Conservation (phyloP, 2,797 vertebrate genomes). For the Micropoecilia bifurca region DNA sequence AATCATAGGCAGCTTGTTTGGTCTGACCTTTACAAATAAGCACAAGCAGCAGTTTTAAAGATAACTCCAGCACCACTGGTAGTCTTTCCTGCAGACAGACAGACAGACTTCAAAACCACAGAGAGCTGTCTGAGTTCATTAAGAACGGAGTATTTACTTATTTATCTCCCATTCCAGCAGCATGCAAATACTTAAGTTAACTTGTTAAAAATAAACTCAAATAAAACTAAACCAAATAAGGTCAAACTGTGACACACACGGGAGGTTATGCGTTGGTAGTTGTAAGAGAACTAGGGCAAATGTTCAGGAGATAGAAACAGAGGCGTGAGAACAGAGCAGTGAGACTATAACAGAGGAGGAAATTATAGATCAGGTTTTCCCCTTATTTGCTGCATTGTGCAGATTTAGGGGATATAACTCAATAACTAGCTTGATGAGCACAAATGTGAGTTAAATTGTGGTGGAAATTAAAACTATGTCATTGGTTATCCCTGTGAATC, state of each 20-base stretch:
- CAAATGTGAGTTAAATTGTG: not conserved
- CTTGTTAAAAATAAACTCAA: not conserved
- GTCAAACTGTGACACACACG: not conserved
- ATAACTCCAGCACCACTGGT: not conserved
- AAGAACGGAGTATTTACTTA: not conserved
- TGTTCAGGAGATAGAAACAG: not conserved
- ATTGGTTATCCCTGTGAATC: not conserved
- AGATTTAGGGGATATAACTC: not conserved
- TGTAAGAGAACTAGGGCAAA: not conserved
- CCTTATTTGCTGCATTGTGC: not conserved
- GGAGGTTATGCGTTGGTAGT: not conserved
- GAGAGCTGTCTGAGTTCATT: not conserved
- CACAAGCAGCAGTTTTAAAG: slow-evolving; percentile 1
- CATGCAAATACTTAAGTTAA: not conserved
- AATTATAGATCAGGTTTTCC: not conserved
- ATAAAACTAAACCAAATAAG: not conserved
- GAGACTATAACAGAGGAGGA: not conserved
- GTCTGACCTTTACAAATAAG: slow-evolving; percentile 12
- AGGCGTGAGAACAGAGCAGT: not conserved
- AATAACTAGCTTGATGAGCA: not conserved
- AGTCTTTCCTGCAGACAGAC: slow-evolving; percentile 1
- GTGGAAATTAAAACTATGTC: not conserved
- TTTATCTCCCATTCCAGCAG: not conserved
- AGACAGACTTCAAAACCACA: not conserved
- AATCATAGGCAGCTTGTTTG: not conserved